Conservation (phyloP, 2,113 vertebrate genomes). For the Sinocyclocheilus grahami region DNA sequence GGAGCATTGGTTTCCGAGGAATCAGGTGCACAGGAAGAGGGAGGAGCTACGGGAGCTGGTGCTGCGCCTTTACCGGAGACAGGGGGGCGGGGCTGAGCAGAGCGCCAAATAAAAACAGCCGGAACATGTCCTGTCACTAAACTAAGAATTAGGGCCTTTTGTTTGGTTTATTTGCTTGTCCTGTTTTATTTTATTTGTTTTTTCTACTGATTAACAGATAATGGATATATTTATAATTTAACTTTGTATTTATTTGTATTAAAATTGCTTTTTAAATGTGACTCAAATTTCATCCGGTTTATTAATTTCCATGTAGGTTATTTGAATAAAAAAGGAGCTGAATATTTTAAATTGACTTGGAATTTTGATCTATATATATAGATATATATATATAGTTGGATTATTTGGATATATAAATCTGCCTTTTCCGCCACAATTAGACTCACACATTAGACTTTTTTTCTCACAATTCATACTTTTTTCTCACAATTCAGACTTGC, state of each 20-base stretch:
- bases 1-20: conserved; percentile 89
- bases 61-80: conserved; percentile 82
- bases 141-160: not conserved
- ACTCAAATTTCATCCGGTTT: conserved; percentile 15
- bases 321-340: conserved; percentile 46
- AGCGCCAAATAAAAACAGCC: conserved; percentile 67
- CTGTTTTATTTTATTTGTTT: not conserved
- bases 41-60: conserved; percentile 87
- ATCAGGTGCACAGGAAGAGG: conserved; percentile 85
- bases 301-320: not conserved
- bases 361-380: too few species aligned
- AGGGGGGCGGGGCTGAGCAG: conserved; percentile 64
- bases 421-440: too few species aligned
- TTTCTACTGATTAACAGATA: conserved; percentile 7
- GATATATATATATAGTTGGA: too few species aligned
- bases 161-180: not conserved
- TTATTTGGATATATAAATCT: too few species aligned
- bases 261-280: conserved; percentile 28
- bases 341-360: not conserved
- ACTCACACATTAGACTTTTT: too few species aligned
- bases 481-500: too few species aligned
- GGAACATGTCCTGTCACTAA: not conserved
- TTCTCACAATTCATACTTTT: too few species aligned
- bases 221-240: conserved; percentile 41
- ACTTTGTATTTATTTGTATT: conserved; percentile 54